Evolutionary conservation across 2,113 vertebrate species (phyloP).

Genomic region (Tragelaphus buxtoni): DNA sequence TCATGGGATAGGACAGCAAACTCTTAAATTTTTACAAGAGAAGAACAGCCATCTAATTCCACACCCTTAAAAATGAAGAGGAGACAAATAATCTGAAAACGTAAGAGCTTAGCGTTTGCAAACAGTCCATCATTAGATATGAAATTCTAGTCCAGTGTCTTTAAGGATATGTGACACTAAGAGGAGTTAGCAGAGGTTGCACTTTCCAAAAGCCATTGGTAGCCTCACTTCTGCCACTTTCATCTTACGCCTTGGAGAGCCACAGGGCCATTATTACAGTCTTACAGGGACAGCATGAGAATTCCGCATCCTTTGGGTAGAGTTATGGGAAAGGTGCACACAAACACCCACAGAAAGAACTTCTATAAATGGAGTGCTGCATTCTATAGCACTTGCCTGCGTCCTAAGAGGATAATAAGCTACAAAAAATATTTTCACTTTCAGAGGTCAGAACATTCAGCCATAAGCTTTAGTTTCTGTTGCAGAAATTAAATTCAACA

Average conservation of each 20-base stretch:
- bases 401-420: not conserved
- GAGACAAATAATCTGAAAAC: not conserved
- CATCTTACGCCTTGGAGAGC: not conserved
- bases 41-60: not conserved
- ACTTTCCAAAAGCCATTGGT: not conserved
- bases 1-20: not conserved
- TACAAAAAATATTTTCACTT: not conserved
- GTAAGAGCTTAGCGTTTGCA: not conserved
- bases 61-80: constrained; percentile 1
- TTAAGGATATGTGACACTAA: not conserved
- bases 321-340: not conserved
- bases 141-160: not conserved
- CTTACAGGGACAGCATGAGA: not conserved
- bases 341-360: not conserved
- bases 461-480: not conserved
- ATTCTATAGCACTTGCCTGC: not conserved
- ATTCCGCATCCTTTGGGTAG: not conserved
- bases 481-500: constrained; percentile 31
- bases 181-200: not conserved
- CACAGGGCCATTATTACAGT: too few species aligned
- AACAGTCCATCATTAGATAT: not conserved
- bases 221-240: not conserved
- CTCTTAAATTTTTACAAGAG: not conserved
- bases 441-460: not conserved
- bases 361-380: not conserved